Conservation (phyloP, 2,888 invertebrate species). For the Oligia strigilis region DNA sequence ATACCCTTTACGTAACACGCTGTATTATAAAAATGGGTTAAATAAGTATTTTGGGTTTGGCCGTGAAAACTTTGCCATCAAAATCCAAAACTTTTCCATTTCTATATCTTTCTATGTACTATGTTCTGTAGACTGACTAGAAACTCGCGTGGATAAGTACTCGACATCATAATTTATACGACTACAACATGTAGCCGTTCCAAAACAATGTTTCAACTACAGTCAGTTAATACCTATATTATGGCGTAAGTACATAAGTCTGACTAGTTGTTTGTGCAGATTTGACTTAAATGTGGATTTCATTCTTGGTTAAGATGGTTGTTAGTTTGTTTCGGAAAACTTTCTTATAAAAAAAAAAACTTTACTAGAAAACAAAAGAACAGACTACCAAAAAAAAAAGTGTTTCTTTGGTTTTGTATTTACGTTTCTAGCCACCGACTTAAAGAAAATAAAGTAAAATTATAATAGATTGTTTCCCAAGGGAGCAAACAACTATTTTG, state of each 20-base stretch:
- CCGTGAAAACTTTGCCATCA: neutral
- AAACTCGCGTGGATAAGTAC: constrained; percentile 11
- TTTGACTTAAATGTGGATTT: constrained; percentile 30
- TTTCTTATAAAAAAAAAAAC: constrained; percentile 1
- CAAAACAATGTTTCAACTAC: constrained; percentile 45
- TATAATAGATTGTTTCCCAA: no score
- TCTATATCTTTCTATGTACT: neutral
- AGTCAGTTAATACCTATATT: constrained; percentile 12
- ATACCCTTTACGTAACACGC: no score
- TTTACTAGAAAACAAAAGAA: no score
- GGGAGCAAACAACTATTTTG: no score
- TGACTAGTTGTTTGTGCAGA: constrained; percentile 16
- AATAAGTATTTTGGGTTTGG: neutral
- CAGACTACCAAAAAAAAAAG: no score
- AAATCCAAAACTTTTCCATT: neutral
- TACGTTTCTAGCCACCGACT: no score
- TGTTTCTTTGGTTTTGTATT: no score
- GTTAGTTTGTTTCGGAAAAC: constrained; percentile 23
- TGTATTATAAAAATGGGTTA: neutral
- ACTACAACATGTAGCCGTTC: constrained; percentile 32
- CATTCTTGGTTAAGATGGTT: constrained; percentile 21
- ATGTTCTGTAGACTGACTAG: neutral
- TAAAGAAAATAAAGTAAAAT: no score
- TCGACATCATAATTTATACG: constrained; percentile 11
- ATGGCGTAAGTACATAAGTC: constrained; percentile 18